Base-by-base conservation (phyloP, 2,797 vertebrate species). In the Nannoperca obscura region DNA sequence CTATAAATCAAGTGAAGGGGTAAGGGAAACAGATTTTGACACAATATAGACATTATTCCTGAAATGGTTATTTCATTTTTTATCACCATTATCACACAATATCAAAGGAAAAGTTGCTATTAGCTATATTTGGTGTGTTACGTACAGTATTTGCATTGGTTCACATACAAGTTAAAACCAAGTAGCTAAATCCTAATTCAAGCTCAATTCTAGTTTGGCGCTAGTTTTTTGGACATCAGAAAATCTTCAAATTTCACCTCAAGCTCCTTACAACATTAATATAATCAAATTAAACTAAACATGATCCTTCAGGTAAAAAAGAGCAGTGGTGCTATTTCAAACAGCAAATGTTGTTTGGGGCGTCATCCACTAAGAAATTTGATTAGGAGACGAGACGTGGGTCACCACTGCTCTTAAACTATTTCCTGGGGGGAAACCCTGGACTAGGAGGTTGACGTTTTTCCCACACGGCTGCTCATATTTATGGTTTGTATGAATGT, bases 401-500 rank as follows among this genome's bases (percentile, higher is more conserved):
- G 30, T 38, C 47, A 54, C 32, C 11, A 2, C 6, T 12, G 32
- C 50, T 44, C n/a, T 22, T 40, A 11, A n/a, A 49, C 15, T 9
- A 0, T 55, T 70, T 76, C 40, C 65, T 62, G 22, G 59, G 65
- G 36, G 75, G 38, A 61, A 78, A 55, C 19, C 42, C 49, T 58
- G 64, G 68, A 53, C 53, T 8, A 12, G 24, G 42, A 12, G 24
- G 42, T 49, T 55, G 65, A 62, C 15, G 22, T 57, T 46, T 52
- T 12, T 57, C 27, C 34, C 44, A 34, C 42, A 22, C 7, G 9
- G 34, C n/a, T n/a, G 34, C 60, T 74, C 11, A 27, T 68, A 55
- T 73, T 62, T 71, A 57, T 9, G 13, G 52, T 62, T 71, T 40
- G 27, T 50, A 19, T 74, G 63, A 79, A 70, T 52, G 3, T 17